Conservation (phyloP, 2,797 vertebrate genomes). For the Gobio occitaniae region DNA sequence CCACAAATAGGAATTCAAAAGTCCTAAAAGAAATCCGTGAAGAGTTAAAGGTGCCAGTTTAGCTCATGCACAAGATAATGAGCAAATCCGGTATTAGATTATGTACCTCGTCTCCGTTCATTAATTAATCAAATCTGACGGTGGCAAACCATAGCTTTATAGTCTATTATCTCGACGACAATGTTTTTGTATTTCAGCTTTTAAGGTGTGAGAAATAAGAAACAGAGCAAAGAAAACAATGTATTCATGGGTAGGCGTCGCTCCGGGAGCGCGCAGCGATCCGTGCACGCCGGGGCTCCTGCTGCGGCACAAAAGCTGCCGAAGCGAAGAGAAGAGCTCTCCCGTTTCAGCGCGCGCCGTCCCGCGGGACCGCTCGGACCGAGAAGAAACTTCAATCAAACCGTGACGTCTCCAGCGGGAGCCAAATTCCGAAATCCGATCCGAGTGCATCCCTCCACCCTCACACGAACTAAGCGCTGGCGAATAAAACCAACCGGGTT, state of each 20-base stretch:
- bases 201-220: background rate
- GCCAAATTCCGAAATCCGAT: slow-evolving; percentile 80
- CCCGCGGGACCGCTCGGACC: slow-evolving; percentile 76
- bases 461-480: slow-evolving; percentile 70
- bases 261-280: slow-evolving; percentile 55
- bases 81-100: background rate
- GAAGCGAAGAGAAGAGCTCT: slow-evolving; percentile 74
- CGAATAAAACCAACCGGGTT: slow-evolving; percentile 11
- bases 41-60: background rate
- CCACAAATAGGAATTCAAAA: background rate
- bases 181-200: background rate
- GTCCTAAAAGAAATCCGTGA: background rate
- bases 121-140: background rate
- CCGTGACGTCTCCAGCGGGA: slow-evolving; percentile 83
- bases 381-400: slow-evolving; percentile 82
- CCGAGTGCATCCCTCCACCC: slow-evolving; percentile 71
- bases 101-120: background rate
- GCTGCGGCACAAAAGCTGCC: slow-evolving; percentile 77
- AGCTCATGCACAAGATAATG: background rate
- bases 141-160: background rate
- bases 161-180: background rate
- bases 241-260: slow-evolving; percentile 61
- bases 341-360: slow-evolving; percentile 78
- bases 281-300: slow-evolving; percentile 72
- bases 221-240: slow-evolving; percentile 45